Evolutionary conservation across 2,113 vertebrate genomes (phyloP).

Genomic region (Tachysurus vachellii): DNA sequence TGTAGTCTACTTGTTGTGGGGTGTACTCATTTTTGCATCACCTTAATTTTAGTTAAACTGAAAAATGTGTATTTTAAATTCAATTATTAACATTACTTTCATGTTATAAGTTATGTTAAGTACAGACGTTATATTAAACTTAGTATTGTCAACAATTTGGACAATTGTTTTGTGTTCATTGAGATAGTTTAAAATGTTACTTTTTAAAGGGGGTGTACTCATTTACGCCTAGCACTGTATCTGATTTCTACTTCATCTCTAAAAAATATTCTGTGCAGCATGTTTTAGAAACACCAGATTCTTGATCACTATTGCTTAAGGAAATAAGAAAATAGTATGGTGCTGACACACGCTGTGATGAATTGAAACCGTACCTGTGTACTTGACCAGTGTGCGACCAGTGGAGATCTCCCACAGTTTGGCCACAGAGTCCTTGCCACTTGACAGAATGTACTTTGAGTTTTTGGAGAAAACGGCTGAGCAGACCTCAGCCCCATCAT

Average conservation of each 20-base stretch:
- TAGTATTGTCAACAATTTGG: too few relatives aligned
- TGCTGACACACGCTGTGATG: background rate
- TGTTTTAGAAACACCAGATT: background rate
- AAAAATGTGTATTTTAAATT: too few relatives aligned
- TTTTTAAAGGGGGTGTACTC: too few relatives aligned
- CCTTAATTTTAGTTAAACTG: too few relatives aligned
- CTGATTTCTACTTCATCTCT: background rate
- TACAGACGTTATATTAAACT: too few relatives aligned
- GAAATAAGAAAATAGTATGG: background rate
- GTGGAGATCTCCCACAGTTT: slow-evolving; percentile 99
- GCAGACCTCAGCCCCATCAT: slow-evolving; percentile 93
- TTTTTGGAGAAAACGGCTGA: slow-evolving; percentile 98
- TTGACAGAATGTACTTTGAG: slow-evolving; percentile 96
- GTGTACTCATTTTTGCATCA: too few relatives aligned
- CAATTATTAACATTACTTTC: too few relatives aligned
- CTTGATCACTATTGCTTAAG: background rate
- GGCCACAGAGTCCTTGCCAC: slow-evolving; percentile 96
- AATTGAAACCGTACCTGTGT: slow-evolving; percentile 82
- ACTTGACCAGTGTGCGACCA: slow-evolving; percentile 91
- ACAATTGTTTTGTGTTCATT: too few relatives aligned
- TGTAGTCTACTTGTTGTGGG: too few relatives aligned
- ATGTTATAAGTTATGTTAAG: too few relatives aligned
- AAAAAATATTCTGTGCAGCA: background rate
- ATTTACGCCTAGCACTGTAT: too few relatives aligned
- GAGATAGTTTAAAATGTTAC: too few relatives aligned